Evolutionary conservation across 2,888 invertebrate genomes (phyloP).

Genomic region (Molorchus minor): DNA sequence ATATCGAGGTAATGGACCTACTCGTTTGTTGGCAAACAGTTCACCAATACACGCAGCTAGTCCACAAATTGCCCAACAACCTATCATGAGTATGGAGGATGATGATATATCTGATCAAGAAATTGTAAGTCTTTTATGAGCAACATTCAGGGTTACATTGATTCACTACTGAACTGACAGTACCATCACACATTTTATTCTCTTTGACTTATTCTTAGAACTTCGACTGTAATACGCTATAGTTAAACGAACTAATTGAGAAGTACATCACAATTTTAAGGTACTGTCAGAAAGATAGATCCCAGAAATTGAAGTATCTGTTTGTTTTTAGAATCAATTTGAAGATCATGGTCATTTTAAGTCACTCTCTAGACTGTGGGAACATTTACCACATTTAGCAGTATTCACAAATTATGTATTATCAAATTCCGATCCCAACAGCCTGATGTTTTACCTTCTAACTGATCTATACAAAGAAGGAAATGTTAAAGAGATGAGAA

Average conservation of each 20-base stretch:
- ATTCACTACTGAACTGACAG: too few relatives aligned
- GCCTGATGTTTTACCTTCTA: constrained; percentile 82
- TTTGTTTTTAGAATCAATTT: constrained; percentile 71
- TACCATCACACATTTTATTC: too few relatives aligned
- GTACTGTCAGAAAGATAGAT: too few relatives aligned
- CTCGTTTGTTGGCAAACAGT: constrained; percentile 51
- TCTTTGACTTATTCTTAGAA: too few relatives aligned
- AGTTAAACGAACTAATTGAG: too few relatives aligned
- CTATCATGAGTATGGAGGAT: constrained; percentile 95
- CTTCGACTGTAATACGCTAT: too few relatives aligned
- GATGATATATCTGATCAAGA: constrained; percentile 91
- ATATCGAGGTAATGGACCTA: constrained; percentile 48
- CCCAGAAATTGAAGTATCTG: too few relatives aligned
- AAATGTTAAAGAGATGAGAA: constrained; percentile 88
- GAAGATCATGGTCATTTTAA: constrained; percentile 92
- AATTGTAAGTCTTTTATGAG: constrained; percentile 68
- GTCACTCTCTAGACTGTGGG: constrained; percentile 81
- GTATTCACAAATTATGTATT: constrained; percentile 93
- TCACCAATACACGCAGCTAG: constrained; percentile 62
- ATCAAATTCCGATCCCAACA: constrained; percentile 78
- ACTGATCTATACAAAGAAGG: constrained; percentile 91
- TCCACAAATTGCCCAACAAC: constrained; percentile 69
- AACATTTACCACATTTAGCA: constrained; percentile 90
- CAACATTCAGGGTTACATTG: too few relatives aligned
- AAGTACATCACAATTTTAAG: too few relatives aligned